Conservation (phyloP, 2,888 invertebrate genomes). For the Prosopocoilus inquinatus region DNA sequence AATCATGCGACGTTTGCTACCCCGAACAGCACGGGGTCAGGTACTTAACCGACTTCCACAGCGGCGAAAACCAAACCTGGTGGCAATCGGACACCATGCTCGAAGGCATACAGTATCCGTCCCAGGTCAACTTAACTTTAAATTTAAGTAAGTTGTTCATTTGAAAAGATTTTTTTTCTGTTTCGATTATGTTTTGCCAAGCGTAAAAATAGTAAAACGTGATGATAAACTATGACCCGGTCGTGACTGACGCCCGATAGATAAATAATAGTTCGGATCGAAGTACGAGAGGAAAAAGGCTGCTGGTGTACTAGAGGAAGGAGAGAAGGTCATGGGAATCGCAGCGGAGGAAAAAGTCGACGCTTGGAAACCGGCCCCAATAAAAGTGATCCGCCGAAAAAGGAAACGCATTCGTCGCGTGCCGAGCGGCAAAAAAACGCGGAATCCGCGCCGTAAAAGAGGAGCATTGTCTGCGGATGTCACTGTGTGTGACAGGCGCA, state of each 20-base stretch:
- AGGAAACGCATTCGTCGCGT: conserved; percentile 9
- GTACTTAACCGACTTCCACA: conserved; percentile 89
- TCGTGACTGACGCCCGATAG: too few species aligned
- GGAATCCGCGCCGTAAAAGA: background rate
- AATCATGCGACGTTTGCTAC: conserved; percentile 80
- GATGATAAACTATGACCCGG: too few species aligned
- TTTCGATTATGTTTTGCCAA: too few species aligned
- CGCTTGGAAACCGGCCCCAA: too few species aligned
- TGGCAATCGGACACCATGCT: conserved; percentile 99
- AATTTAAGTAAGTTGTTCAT: conserved; percentile 45
- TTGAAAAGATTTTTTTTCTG: too few species aligned
- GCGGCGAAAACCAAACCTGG: conserved; percentile 88
- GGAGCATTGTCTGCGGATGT: background rate
- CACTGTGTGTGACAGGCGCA: background rate
- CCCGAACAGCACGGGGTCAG: conserved; percentile 66
- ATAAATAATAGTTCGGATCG: too few species aligned
- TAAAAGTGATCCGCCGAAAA: conserved; percentile 4
- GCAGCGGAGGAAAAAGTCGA: too few species aligned
- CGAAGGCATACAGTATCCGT: conserved; percentile 88
- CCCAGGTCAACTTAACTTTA: conserved; percentile 89
- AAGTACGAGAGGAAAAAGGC: too few species aligned
- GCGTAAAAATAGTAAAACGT: too few species aligned
- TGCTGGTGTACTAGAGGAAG: too few species aligned
- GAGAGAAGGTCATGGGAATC: too few species aligned
- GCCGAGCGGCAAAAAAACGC: background rate